phyloP scores from a whole-genome alignment of 2,888 invertebrate species.

The Napeogenes sylphis region DNA sequence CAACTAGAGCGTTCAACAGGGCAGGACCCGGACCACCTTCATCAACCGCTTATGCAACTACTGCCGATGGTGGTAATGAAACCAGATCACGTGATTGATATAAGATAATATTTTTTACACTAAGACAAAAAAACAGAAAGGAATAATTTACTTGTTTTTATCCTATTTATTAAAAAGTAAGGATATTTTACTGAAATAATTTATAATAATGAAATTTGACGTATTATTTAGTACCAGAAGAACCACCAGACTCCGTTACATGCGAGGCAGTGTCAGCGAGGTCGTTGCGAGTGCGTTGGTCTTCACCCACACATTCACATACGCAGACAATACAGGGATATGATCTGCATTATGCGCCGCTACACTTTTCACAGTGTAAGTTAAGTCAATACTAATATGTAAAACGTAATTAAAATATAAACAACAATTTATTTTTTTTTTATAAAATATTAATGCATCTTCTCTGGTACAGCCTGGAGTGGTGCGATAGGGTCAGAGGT shows the following conservation, averaged over 20 bases:
- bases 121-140: no score
- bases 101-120: no score
- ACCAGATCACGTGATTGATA: neutral
- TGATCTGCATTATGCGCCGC: conserved; percentile 85
- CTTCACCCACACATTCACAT: conserved; percentile 76
- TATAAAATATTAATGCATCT: neutral
- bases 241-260: conserved; percentile 81
- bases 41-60: conserved; percentile 82
- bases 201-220: neutral
- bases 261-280: conserved; percentile 84
- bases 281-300: conserved; percentile 83
- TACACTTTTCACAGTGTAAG: conserved; percentile 45
- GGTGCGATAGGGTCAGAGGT: conserved; percentile 32
- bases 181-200: neutral
- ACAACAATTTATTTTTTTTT: no score
- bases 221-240: conserved; percentile 79
- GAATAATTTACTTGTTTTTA: no score
- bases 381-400: conserved; percentile 4
- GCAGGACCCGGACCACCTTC: conserved; percentile 89
- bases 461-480: conserved; percentile 33
- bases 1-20: conserved; percentile 87
- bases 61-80: conserved; percentile 83
- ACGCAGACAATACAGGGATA: conserved; percentile 84
- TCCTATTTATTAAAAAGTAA: no score
- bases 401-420: no score